Percentiles rank a stretch among this genome's conserved stretches.
phyloP scores from a whole-genome alignment of 2,113 vertebrate genomes.

The Ptilonorhynchus violaceus region DNA sequence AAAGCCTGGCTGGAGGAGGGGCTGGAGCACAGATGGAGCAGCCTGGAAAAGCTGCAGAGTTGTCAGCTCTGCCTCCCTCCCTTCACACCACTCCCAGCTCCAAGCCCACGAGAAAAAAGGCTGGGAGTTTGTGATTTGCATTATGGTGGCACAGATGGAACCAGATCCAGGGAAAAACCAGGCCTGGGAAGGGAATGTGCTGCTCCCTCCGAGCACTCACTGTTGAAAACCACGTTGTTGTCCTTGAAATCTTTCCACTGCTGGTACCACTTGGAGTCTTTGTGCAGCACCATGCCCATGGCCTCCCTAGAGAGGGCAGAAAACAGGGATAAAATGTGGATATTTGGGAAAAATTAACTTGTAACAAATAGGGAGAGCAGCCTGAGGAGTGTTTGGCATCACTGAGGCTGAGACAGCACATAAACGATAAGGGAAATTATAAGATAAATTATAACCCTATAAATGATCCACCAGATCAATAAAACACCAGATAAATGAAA shows the following conservation, averaged over 20 bases:
- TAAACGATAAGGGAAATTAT: neutral
- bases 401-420: neutral
- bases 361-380: rapidly evolving
- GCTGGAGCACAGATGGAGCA: neutral
- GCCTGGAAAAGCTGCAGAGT: neutral
- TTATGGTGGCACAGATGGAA: neutral
- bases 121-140: neutral
- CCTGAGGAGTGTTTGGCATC: rapidly evolving
- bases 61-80: neutral
- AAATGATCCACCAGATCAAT: neutral
- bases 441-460: neutral
- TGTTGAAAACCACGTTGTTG: conserved; percentile 93
- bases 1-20: neutral
- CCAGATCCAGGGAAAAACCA: neutral
- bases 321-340: neutral
- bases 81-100: neutral
- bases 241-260: conserved; percentile 99
- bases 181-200: neutral
- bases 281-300: conserved; percentile 91
- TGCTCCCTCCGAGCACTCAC: conserved; percentile 74
- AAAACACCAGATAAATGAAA: neutral
- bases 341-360: neutral
- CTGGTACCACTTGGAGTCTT: conserved; percentile 96
- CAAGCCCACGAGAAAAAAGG: neutral
- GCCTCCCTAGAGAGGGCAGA: conserved; percentile 79